Evolutionary conservation across 1,140 invertebrate species (phyloP), one percentile per base, ranked within the genome.

Genomic region (Teleogryllus occipitalis): DNA sequence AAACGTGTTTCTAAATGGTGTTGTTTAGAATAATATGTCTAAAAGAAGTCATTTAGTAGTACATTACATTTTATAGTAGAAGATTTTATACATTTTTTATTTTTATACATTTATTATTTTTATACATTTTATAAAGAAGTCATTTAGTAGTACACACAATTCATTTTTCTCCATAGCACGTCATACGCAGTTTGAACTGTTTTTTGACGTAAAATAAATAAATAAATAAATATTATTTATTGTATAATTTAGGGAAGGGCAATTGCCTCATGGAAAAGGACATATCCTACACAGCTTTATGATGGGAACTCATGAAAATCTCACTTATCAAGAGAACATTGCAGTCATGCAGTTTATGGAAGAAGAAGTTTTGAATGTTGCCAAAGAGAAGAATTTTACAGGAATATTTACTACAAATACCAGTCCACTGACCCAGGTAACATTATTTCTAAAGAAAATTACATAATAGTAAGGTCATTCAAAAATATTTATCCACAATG

Each of bases 321-420:
- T 95, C 47, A 89, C 85, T 79, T 82, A 92, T 0, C 89, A 89
- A 77, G 92, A 96, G 82, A 96, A 96, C 84, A 91, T 96, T 7
- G 87, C 90, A 21, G 87, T 94, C 12, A 94, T 95, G 85, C 89
- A 90, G 81, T 90, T 90, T 75, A 92, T 96, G 88, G 95, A 96
- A 86, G 88, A 92, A 72, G 91, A 93, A 81, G 91, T 91, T 47
- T 85, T 94, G 74, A 84, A 87, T 48, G 82, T 95, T 7, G 93
- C 93, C 0, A 90, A 88, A 78, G 85, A 87, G 8, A 89, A 90
- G 81, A 85, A 89, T 12, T 96, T 93, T 83, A 84, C 84, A 6
- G 94, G 94, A 2, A 91, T 96, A 27, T 92, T 96, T 80, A 96
- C 95, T 0, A 95, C 93, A 4, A 96, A 96, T 83, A 95, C 95